Conservation (phyloP, 2,113 vertebrate genomes). For the Sialia sialis region DNA sequence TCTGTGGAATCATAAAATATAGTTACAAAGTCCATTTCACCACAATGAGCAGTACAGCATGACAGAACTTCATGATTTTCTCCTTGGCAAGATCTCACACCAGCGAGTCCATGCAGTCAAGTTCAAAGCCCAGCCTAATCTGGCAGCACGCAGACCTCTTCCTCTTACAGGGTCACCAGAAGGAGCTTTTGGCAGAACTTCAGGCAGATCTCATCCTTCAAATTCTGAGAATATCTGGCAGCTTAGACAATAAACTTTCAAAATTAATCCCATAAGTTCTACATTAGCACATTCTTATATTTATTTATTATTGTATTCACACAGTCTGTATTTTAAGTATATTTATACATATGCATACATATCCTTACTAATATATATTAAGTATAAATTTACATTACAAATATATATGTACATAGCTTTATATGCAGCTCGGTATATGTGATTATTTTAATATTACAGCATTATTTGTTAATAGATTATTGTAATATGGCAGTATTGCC, state of each 20-base stretch:
- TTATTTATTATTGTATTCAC: not conserved
- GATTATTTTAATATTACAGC: not conserved
- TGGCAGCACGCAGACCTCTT: not conserved
- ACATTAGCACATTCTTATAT: not conserved
- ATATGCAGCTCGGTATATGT: not conserved
- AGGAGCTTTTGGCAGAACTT: not conserved
- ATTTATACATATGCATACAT: not conserved
- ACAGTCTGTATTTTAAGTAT: not conserved
- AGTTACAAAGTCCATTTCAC: not conserved
- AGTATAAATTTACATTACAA: not conserved
- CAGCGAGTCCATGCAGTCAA: rapidly evolving
- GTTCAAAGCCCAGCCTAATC: not conserved
- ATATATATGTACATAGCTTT: not conserved
- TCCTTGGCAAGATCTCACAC: not conserved
- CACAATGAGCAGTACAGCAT: not conserved
- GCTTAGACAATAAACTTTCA: not conserved
- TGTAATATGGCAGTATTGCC: not conserved
- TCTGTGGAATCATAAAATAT: not conserved
- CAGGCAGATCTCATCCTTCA: not conserved
- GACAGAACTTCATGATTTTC: not conserved
- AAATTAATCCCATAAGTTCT: not conserved
- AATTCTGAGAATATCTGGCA: not conserved
- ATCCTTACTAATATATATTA: not conserved
- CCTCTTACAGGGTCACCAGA: not conserved
- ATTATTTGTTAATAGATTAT: not conserved